Evolutionary conservation across 2,797 vertebrate species (phyloP).

Genomic region (Cuniculus paca): DNA sequence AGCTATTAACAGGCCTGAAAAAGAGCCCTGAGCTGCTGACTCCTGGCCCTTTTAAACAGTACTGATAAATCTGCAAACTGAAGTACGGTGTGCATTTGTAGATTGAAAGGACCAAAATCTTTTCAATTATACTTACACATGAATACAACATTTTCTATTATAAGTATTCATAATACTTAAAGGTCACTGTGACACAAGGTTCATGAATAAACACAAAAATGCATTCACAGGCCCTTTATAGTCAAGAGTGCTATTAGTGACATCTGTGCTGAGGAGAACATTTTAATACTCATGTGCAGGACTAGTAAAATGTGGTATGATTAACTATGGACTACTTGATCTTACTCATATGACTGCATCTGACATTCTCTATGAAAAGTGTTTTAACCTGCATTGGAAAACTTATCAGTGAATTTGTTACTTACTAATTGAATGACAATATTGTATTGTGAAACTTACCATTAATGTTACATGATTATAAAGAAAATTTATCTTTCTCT

Average conservation of each 20-base stretch:
- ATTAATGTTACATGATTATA: not conserved
- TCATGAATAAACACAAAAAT: slow-evolving; percentile 40
- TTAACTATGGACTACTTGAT: not conserved
- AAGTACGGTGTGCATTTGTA: not conserved
- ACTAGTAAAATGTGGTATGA: not conserved
- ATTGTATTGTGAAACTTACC: not conserved
- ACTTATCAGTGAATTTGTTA: not conserved
- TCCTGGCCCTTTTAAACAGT: not conserved
- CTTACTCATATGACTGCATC: slow-evolving; percentile 7
- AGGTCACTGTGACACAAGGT: slow-evolving; percentile 12
- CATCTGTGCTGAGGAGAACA: not conserved
- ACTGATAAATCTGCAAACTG: not conserved
- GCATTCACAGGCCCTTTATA: not conserved
- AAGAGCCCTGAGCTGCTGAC: not conserved
- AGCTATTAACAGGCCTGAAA: not conserved
- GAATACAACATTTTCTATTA: not conserved
- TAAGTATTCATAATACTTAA: slow-evolving; percentile 54
- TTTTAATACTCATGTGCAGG: not conserved
- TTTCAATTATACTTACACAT: slow-evolving; percentile 60
- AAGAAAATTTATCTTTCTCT: not conserved
- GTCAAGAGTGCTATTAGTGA: not conserved
- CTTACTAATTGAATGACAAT: slow-evolving; percentile 29
- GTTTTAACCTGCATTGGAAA: not conserved
- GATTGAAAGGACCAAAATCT: not conserved
- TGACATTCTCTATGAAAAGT: slow-evolving; percentile 46